Conservation (phyloP, 1,140 invertebrate genomes). For the Luehdorfia chinensis region DNA sequence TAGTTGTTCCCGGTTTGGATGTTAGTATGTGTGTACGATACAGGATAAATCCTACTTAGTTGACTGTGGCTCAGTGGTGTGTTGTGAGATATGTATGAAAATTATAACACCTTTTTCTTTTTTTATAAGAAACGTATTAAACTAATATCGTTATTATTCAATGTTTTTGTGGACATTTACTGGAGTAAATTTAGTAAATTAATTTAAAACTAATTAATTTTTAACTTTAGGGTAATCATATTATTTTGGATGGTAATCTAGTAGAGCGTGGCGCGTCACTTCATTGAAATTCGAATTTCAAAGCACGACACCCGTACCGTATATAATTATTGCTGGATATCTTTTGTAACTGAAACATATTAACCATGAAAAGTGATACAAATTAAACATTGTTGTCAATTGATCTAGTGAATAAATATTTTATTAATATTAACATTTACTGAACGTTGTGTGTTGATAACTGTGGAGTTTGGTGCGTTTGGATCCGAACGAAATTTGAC, state of each 20-base stretch:
- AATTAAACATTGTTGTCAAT: background rate
- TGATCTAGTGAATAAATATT: background rate
- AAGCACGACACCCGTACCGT: background rate
- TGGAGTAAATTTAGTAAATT: too few species aligned
- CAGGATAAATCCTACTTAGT: too few species aligned
- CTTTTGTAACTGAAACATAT: background rate
- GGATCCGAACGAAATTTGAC: background rate
- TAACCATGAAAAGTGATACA: slow-evolving; percentile 1
- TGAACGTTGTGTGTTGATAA: background rate
- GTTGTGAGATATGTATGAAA: too few species aligned
- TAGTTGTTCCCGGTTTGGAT: too few species aligned
- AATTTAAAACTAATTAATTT: too few species aligned
- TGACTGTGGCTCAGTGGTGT: too few species aligned
- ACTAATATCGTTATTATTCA: too few species aligned
- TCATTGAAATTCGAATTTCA: slow-evolving; percentile 10
- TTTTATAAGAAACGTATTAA: too few species aligned
- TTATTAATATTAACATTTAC: slow-evolving; percentile 1
- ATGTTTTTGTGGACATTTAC: too few species aligned
- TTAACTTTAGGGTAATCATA: background rate
- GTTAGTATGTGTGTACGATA: too few species aligned
- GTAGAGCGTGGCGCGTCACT: slow-evolving; percentile 3
- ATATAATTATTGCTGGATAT: background rate
- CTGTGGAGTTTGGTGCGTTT: too few species aligned
- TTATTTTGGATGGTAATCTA: background rate
- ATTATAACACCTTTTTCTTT: too few species aligned